These are phyloP conservation scores for Coccyzus lansbergi DNA, from an alignment of 2,797 vertebrate genomes.

Conservation along the genomic window DNA sequence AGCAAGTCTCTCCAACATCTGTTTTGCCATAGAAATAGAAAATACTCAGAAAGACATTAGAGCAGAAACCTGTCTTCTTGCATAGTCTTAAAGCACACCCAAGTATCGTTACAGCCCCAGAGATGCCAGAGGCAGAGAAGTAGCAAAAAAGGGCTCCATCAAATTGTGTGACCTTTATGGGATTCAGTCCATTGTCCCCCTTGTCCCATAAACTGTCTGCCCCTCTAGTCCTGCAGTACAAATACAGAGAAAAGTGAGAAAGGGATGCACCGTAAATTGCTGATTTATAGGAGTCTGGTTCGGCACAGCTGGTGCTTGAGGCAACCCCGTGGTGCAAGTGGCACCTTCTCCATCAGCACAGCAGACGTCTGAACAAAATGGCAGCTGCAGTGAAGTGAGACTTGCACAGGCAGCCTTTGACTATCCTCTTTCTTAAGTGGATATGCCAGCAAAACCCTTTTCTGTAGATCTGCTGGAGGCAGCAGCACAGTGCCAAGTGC, in stretches of 20 bases:
- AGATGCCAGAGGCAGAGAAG: neutral
- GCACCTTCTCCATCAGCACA: neutral
- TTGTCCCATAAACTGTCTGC: neutral
- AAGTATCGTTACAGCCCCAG: neutral
- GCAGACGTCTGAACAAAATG: neutral
- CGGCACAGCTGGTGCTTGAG: neutral
- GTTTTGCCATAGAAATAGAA: conserved; percentile 9
- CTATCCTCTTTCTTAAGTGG: neutral
- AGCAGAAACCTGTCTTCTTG: neutral
- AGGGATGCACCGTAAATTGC: neutral
- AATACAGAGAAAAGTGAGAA: neutral
- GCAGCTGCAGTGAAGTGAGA: neutral
- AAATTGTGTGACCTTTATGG: accelerated
- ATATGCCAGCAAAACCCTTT: neutral
- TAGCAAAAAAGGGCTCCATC: neutral
- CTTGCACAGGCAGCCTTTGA: neutral
- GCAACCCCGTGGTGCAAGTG: neutral
- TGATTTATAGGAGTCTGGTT: neutral
- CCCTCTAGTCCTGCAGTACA: neutral
- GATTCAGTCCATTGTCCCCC: neutral
- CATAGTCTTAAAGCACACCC: neutral
- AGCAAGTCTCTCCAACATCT: conserved; percentile 33
- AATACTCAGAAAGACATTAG: neutral
- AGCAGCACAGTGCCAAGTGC: neutral
- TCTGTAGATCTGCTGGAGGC: neutral